Base-by-base conservation (phyloP, 2,113 vertebrate species). In the Vidua chalybeata region DNA sequence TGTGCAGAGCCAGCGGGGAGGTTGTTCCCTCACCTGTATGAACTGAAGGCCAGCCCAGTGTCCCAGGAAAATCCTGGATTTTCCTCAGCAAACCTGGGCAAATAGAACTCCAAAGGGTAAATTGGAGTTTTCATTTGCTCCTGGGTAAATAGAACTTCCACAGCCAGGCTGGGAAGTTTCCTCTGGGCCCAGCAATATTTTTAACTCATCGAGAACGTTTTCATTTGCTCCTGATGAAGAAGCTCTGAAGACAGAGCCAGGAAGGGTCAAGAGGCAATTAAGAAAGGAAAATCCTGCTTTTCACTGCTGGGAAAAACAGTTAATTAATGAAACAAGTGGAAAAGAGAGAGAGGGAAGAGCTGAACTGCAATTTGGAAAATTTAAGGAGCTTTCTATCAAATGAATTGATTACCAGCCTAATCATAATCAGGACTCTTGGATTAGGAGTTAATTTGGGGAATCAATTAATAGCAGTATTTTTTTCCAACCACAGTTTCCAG, bases 381-480 rank as follows among this genome's bases (percentile, higher is more conserved):
- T 61, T 77, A 82, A 94, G 97, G 96, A 94, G 90, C 96, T 93
- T 97, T 87, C 91, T 96, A 95, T 97, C 93, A 93, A 96, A 86
- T 91, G 94, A 96, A 97, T 98, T 97, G 97, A 98, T 98, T 97
- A 96, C 71, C 48, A 88, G 90, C 43, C 87, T 68, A 96, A 94
- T 96, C 87, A 93, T 90, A 96, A 97, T 97, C 96, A 96, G 94
- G 97, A 86, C 82, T 89, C 91, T 84, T 55, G 73, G 94, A 96
- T 97, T 97, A 97, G 95, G 84, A 59, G 96, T 77, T 96, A 96
- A 96, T 97, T 97, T 94, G 91, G 62, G 61, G 84, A 97, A 97
- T 98, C 96, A 97, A 97, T 98, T 97, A 97, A 96, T 95, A 59
- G 74, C 9, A 16, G 54, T 41, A 28, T 95, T 95, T 97, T 97